Conservation (phyloP, 2,888 invertebrate species). For the Tipula lateralis region DNA sequence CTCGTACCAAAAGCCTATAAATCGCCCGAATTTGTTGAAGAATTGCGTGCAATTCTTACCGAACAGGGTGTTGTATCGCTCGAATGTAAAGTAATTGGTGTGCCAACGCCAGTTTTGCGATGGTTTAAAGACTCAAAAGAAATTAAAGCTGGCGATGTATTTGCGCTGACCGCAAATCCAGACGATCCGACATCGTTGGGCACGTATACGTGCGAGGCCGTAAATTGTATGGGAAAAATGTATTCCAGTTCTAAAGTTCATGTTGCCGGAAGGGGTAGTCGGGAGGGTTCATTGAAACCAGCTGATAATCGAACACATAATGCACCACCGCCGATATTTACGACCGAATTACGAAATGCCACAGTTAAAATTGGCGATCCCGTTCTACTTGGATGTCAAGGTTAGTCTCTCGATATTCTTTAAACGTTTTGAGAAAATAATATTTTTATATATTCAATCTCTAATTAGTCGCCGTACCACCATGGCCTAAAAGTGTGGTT, state of each 20-base stretch:
- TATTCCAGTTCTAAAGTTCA: conserved; percentile 80
- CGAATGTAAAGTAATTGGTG: conserved; percentile 86
- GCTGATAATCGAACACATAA: conserved; percentile 53
- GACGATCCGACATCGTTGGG: conserved; percentile 82
- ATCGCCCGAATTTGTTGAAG: conserved; percentile 80
- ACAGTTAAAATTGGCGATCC: conserved; percentile 74
- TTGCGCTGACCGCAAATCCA: conserved; percentile 77
- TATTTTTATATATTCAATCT: conserved; percentile 37
- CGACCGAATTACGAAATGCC: conserved; percentile 67
- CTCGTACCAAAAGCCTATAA: conserved; percentile 84
- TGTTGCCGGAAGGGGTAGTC: conserved; percentile 67
- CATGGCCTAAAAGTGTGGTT: conserved; percentile 74
- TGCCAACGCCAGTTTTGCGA: conserved; percentile 73
- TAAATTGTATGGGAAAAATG: conserved; percentile 82
- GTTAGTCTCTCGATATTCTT: conserved; percentile 46
- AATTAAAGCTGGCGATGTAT: conserved; percentile 85
- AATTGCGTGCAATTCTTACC: conserved; percentile 74
- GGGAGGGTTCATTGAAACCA: conserved; percentile 65
- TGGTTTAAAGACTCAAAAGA: conserved; percentile 83
- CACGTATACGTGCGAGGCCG: conserved; percentile 81
- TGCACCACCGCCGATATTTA: conserved; percentile 70
- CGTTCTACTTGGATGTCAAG: conserved; percentile 68
- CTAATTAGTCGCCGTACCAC: conserved; percentile 74
- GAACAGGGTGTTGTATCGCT: conserved; percentile 85
- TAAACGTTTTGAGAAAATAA: conserved; percentile 34